Conservation (phyloP, 2,888 invertebrate genomes). For the Calameuta filiformis region DNA sequence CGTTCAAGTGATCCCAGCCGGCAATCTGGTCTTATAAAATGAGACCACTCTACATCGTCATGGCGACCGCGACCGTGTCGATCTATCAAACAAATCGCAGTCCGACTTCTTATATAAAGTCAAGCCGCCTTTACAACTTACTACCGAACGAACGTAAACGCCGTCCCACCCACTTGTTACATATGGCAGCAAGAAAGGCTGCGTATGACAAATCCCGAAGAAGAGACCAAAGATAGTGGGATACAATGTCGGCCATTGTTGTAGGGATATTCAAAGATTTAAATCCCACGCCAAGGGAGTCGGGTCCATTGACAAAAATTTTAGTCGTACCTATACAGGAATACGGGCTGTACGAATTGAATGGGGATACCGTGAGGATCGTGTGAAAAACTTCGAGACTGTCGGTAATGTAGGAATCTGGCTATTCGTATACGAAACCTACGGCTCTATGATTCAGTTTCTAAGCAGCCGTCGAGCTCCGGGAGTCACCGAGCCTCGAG, state of each 20-base stretch:
- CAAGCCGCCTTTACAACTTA: background rate
- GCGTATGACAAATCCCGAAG: background rate
- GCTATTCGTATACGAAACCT: background rate
- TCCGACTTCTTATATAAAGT: background rate
- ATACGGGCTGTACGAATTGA: background rate
- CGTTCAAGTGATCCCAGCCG: conserved; percentile 56
- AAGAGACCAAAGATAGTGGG: background rate
- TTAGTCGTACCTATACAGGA: background rate
- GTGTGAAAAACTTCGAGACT: background rate
- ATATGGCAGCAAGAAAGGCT: background rate
- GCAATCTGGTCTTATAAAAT: conserved; percentile 63
- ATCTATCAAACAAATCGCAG: conserved; percentile 62
- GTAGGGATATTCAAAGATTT: background rate
- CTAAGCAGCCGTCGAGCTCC: background rate
- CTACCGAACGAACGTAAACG: background rate
- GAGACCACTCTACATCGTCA: conserved; percentile 47
- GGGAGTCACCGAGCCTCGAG: background rate
- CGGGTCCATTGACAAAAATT: background rate
- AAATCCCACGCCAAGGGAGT: background rate
- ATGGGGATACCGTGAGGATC: background rate
- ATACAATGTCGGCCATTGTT: background rate
- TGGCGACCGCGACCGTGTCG: conserved; percentile 38
- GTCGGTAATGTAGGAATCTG: background rate
- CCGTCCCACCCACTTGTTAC: background rate
- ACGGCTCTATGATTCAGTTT: background rate